Evolutionary conservation across 2,888 invertebrate genomes (phyloP), one percentile per base, ranked within the genome.

Genomic region (Cerceris ruficornis): DNA sequence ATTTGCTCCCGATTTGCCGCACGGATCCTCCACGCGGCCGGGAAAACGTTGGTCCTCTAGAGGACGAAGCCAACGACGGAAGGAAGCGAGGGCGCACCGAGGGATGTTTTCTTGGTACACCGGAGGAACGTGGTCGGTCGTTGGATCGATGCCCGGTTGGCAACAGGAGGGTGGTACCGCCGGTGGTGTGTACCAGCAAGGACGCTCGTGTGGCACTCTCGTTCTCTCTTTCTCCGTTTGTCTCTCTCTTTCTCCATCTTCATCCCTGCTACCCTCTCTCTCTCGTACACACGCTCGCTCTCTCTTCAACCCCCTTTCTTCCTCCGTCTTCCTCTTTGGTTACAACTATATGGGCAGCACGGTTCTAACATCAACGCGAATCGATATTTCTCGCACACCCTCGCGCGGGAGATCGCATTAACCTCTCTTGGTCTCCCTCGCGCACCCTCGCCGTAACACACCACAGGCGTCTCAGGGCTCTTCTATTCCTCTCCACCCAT

Each of bases 111-210:
- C 75, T 86, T 75, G 76, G 59, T 84, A 80, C 59, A 77, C 62
- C 75, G 58, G 74, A 73, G 69, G 70, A 88, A 83, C 82, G 82
- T 82, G 83, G 87, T 85, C 76, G 79, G 80, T 86, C 76, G 91
- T 91, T 91, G 91, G 89, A 90, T 91, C 90, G 89, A 91, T 91
- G 87, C 83, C 86, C 80, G 88, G 90, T 87, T 90, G 90, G 90
- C 88, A 90, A 90, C 90, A 89, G 84, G 76, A 89, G 85, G 84
- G 87, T 85, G 82, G 75, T 70, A 61, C 59, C 74, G 69, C 62
- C 69, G 67, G 39, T 50, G 72, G 74, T 57, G 75, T 79, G 42
- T 65, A 68, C 69, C 68, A 67, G 67, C 72, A 77, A 82, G 77
- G 76, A 77, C 77, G 69, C 57, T 54, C 75, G 66, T 71, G 41